Evolutionary conservation across 2,797 vertebrate genomes (phyloP), one percentile per base, ranked within the genome.

Genomic region (Syndactyla subalaris): DNA sequence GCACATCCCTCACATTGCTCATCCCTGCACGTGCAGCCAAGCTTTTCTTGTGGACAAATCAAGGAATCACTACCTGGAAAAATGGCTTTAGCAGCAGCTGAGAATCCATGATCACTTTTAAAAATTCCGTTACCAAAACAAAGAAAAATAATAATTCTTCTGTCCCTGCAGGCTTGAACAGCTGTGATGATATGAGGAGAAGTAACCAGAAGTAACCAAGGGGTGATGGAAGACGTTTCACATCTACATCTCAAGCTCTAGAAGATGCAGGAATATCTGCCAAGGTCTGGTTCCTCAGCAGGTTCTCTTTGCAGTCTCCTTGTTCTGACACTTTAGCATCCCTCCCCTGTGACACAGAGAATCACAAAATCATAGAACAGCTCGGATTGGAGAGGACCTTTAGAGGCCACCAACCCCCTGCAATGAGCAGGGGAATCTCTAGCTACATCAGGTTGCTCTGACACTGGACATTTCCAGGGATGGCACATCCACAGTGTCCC

Each of bases 21-120:
- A 24, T 14, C 45, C 59, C 30, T 30, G 45, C 15, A 1, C 23
- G 27, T 30, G 12, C 17, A 58, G 26, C 17, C 12, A 8, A 68
- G 7, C 4, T 45, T 70, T 63, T 74, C 30, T 41, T 41, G 36
- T 23, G 36, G 23, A 36, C 20, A 81, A 73, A n/a, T 5, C 26
- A 23, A 72, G 19, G 48, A 87, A 45, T 36, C 32, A 23, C 7
- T 26, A 12, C n/a, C 46, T 68, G 26, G 43, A n/a, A 81, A 62
- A 57, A 43, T 0, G 0, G 0, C 9, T 24, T 14, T 30, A 79
- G 32, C 62, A 45, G 48, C 26, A 77, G 34, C 17, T 7, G n/a
- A 24, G 46, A 55, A 74, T 24, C 29, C 55, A 24, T 1, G 2
- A 38, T 12, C 2, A 10, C 14, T 36, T 89, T 41, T 32, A 1